Evolutionary conservation across 2,113 vertebrate species (phyloP).

Genomic region (Melierax canorus): DNA sequence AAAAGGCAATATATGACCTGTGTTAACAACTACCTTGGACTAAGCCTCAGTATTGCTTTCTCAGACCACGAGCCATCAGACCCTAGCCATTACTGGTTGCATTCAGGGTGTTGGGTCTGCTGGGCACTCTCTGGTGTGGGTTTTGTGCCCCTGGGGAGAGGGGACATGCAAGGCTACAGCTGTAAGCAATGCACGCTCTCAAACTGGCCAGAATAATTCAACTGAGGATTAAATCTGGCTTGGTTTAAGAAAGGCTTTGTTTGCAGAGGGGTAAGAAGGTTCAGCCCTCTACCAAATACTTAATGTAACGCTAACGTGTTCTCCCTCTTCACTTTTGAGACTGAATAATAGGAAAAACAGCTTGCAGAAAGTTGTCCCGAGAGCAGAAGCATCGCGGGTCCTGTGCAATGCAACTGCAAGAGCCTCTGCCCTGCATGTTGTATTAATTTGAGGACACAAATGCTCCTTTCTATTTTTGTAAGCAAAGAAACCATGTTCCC

Average conservation of each 20-base stretch:
- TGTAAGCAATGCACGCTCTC: not conserved
- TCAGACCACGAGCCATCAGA: not conserved
- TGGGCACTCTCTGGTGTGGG: not conserved
- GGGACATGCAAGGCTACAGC: not conserved
- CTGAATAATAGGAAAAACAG: not conserved
- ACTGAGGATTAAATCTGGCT: not conserved
- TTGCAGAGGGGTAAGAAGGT: not conserved
- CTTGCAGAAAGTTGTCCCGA: not conserved
- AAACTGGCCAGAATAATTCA: not conserved
- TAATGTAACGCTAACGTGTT: not conserved
- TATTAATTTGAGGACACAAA: not conserved
- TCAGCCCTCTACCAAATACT: not conserved
- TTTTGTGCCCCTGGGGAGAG: not conserved
- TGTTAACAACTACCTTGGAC: not conserved
- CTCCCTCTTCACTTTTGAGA: not conserved
- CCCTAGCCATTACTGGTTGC: not conserved
- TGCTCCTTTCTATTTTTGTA: not conserved
- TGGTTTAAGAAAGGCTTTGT: not conserved
- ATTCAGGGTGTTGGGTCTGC: not conserved
- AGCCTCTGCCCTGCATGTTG: not conserved
- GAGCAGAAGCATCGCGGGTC: not conserved
- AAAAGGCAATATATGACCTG: not conserved
- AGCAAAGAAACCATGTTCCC: not conserved
- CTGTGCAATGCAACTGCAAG: not conserved
- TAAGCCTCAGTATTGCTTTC: not conserved